phyloP scores from a whole-genome alignment of 2,113 vertebrate species.

The Corvus hawaiiensis region DNA sequence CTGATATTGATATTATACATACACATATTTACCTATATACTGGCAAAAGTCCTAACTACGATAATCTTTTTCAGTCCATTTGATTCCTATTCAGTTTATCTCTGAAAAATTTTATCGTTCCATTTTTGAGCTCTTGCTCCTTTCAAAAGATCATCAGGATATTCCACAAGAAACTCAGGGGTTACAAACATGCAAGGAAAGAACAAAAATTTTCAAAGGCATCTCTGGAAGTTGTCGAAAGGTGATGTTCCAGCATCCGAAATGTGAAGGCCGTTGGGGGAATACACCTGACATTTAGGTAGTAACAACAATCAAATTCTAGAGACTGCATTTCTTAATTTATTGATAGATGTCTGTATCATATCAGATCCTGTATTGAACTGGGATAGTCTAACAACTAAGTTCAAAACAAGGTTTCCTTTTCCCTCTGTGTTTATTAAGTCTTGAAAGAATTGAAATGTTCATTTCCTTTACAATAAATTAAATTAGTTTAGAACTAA shows the following conservation, averaged over 20 bases:
- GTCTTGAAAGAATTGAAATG: neutral
- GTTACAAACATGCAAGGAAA: neutral
- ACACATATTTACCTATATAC: neutral
- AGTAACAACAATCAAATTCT: neutral
- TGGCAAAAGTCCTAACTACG: neutral
- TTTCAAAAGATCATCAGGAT: accelerated
- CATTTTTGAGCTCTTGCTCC: neutral
- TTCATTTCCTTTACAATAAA: neutral
- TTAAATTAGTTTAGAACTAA: neutral
- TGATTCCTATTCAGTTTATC: neutral
- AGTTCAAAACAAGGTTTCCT: neutral
- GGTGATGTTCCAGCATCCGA: neutral
- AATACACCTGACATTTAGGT: neutral
- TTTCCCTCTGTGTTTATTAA: neutral
- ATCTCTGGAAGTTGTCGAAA: neutral
- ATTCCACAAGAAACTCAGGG: neutral
- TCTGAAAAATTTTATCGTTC: neutral
- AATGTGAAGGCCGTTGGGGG: neutral
- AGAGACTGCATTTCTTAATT: neutral
- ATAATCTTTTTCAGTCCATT: neutral
- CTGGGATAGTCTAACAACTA: neutral
- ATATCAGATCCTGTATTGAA: neutral
- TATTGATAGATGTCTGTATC: neutral
- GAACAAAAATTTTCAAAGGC: neutral
- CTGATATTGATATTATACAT: neutral